phyloP scores from a whole-genome alignment of 1,140 invertebrate genomes.

The Samia ricini region DNA sequence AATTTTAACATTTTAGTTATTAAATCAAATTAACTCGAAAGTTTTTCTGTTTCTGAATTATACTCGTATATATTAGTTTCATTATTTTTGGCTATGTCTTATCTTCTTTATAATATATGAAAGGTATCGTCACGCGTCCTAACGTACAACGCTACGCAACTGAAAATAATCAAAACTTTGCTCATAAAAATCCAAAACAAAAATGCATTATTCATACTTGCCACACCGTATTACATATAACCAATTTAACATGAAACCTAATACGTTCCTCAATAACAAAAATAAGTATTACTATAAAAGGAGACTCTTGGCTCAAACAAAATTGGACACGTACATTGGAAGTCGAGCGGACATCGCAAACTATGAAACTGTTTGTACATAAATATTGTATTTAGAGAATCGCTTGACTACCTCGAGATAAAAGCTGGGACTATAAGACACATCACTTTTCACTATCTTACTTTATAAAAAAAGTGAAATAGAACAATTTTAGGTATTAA shows the following conservation, averaged over 20 bases:
- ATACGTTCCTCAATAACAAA: constrained; percentile 30
- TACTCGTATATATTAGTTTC: not conserved
- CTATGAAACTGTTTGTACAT: constrained; percentile 74
- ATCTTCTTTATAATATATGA: not conserved
- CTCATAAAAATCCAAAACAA: constrained; percentile 78
- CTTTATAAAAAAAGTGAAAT: not conserved
- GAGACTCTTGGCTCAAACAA: constrained; percentile 40
- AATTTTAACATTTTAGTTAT: too few relatives aligned
- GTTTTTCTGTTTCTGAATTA: not conserved
- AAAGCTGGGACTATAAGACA: not conserved
- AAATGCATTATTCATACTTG: constrained; percentile 77
- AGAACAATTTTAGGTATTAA: not conserved
- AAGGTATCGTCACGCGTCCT: constrained; percentile 23
- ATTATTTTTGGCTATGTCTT: not conserved
- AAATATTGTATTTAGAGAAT: constrained; percentile 72
- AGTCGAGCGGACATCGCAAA: constrained; percentile 58
- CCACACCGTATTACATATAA: constrained; percentile 46
- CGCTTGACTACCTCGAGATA: not conserved
- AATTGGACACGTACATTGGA: constrained; percentile 40
- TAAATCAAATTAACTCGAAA: too few relatives aligned
- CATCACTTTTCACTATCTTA: not conserved
- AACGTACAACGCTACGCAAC: constrained; percentile 64
- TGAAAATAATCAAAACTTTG: constrained; percentile 77
- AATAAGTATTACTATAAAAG: constrained; percentile 20
- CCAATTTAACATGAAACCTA: constrained; percentile 47